Percentiles rank a stretch among this genome's conserved stretches.
These are phyloP conservation scores for Morone chrysops DNA, from an alignment of 2,113 vertebrate species.

Conservation along the genomic window DNA sequence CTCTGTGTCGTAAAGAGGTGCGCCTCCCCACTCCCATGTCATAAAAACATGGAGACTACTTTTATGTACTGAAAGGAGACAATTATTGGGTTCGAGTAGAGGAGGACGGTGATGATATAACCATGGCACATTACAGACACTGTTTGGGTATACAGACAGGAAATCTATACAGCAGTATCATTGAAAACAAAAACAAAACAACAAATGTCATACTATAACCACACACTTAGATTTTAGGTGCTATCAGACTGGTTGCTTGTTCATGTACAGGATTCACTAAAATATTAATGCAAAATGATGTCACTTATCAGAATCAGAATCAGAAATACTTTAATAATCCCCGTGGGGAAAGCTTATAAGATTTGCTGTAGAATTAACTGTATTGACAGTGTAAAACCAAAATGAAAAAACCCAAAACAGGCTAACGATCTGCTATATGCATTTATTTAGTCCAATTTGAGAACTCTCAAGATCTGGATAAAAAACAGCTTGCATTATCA, in stretches of 20 bases:
- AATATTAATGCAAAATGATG: slow-evolving; percentile 6
- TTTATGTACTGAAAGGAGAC: slow-evolving; percentile 58
- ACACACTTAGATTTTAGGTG: neutral
- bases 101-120: slow-evolving; percentile 23
- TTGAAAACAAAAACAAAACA: neutral
- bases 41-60: slow-evolving; percentile 62
- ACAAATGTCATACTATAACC: neutral
- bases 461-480: slow-evolving; percentile 8
- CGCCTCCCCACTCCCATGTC: slow-evolving; percentile 39
- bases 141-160: neutral
- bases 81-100: slow-evolving; percentile 46
- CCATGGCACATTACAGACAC: neutral
- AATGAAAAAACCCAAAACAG: neutral
- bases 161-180: slow-evolving; percentile 9
- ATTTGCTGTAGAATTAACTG: slow-evolving; percentile 18
- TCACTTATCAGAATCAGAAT: no score
- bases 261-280: slow-evolving; percentile 10
- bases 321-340: no score
- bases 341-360: no score
- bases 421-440: neutral
- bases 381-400: neutral
- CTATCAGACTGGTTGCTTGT: slow-evolving; percentile 10
- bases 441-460: slow-evolving; percentile 25
- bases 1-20: slow-evolving; percentile 59
- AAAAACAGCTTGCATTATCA: neutral